Evolutionary conservation across 2,888 invertebrate genomes (phyloP).

Genomic region (Drosophila greeni): DNA sequence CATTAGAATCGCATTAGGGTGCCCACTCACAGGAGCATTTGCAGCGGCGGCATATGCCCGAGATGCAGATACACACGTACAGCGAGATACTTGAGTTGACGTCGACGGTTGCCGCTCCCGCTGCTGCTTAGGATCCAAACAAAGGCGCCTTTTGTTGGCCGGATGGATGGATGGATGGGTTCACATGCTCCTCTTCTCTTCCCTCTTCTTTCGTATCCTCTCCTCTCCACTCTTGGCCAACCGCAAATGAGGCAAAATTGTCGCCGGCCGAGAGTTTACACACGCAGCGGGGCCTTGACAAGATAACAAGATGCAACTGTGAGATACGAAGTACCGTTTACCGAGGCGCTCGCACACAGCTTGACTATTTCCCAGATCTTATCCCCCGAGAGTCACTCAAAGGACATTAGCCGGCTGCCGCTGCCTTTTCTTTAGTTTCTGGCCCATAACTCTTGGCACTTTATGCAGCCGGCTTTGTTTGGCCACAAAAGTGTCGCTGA

Average conservation of each 20-base stretch:
- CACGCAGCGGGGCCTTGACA: slow-evolving; percentile 34
- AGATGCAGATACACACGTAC: slow-evolving; percentile 35
- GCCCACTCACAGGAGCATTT: slow-evolving; percentile 68
- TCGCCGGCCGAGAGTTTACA: slow-evolving; percentile 52
- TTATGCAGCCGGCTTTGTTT: slow-evolving; percentile 62
- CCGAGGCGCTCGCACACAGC: slow-evolving; percentile 73
- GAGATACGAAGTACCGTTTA: slow-evolving; percentile 76
- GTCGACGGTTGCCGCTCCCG: slow-evolving; percentile 12
- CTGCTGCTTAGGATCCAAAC: slow-evolving; percentile 49
- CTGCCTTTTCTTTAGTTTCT: slow-evolving; percentile 26
- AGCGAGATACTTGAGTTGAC: slow-evolving; percentile 26
- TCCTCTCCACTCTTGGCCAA: slow-evolving; percentile 41
- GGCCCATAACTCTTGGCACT: slow-evolving; percentile 63
- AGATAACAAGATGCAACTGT: slow-evolving; percentile 71
- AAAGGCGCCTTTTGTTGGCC: slow-evolving; percentile 66
- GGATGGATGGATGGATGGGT: slow-evolving; percentile 39
- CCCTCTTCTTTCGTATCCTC: slow-evolving; percentile 26
- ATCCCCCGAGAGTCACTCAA: slow-evolving; percentile 44
- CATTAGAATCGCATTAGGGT: slow-evolving; percentile 77
- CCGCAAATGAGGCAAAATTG: slow-evolving; percentile 71
- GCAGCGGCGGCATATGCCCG: slow-evolving; percentile 39
- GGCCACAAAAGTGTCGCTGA: slow-evolving; percentile 50
- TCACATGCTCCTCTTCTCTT: slow-evolving; percentile 32
- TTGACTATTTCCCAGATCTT: slow-evolving; percentile 71
- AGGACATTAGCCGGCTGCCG: slow-evolving; percentile 64